Conservation (phyloP, 2,113 vertebrate species). For the Ptychochromis oligacanthus region DNA sequence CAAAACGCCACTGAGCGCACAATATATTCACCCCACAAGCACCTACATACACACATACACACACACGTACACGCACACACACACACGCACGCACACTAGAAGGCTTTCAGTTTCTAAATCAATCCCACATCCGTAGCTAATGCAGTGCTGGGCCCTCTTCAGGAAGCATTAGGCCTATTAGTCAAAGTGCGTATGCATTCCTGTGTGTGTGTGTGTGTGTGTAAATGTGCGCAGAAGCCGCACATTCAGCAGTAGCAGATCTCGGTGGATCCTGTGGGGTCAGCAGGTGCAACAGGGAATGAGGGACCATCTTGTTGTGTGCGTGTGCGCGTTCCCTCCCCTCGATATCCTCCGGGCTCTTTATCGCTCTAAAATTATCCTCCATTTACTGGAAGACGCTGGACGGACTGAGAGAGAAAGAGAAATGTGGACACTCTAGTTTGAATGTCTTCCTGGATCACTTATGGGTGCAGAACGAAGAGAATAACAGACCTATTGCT, state of each 20-base stretch:
- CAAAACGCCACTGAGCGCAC: slow-evolving; percentile 30
- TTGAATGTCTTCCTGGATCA: slow-evolving; percentile 71
- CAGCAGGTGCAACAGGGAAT: slow-evolving; percentile 78
- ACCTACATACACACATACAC: slow-evolving; percentile 21
- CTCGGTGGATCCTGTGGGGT: slow-evolving; percentile 77
- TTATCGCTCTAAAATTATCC: slow-evolving; percentile 80
- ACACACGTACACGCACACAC: slow-evolving; percentile 37
- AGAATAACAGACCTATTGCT: slow-evolving; percentile 43
- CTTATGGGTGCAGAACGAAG: slow-evolving; percentile 47
- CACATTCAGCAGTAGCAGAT: slow-evolving; percentile 76
- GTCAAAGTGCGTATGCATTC: slow-evolving; percentile 76
- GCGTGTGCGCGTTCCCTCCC: slow-evolving; percentile 23
- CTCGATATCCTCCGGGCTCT: slow-evolving; percentile 71
- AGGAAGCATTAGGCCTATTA: slow-evolving; percentile 83
- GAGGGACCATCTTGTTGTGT: slow-evolving; percentile 67
- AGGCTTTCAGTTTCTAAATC: slow-evolving; percentile 81
- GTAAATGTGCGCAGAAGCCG: slow-evolving; percentile 55
- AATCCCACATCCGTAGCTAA: slow-evolving; percentile 82
- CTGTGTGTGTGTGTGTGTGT: slow-evolving; percentile 61
- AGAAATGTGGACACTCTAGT: slow-evolving; percentile 65
- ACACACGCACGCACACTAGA: slow-evolving; percentile 46
- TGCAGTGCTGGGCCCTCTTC: slow-evolving; percentile 79
- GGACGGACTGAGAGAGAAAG: slow-evolving; percentile 46
- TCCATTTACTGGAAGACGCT: slow-evolving; percentile 78
- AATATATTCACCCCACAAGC: slow-evolving; percentile 37